These are phyloP conservation scores for Drosophila picticornis DNA, from an alignment of 2,888 invertebrate genomes.

Conservation along the genomic window DNA sequence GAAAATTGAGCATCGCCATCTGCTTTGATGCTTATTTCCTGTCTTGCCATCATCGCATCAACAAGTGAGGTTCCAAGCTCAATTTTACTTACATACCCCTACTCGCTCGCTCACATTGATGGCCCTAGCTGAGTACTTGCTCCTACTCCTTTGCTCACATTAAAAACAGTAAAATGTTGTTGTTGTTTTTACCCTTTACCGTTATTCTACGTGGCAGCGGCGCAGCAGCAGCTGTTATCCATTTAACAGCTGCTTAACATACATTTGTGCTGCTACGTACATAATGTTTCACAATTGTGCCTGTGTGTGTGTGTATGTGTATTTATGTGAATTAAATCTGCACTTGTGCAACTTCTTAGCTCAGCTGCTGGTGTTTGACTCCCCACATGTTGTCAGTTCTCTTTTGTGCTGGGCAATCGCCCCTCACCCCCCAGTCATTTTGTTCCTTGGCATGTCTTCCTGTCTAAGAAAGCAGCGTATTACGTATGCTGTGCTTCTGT, in stretches of 20 bases:
- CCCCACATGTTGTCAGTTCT: conserved; percentile 52
- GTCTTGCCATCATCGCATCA: conserved; percentile 42
- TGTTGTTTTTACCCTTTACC: conserved; percentile 45
- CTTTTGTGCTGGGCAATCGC: conserved; percentile 21
- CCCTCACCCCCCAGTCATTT: not conserved
- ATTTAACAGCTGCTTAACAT: conserved; percentile 75
- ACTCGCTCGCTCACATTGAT: conserved; percentile 11
- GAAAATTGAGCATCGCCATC: conserved; percentile 24
- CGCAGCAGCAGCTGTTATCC: conserved; percentile 32
- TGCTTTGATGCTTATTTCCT: conserved; percentile 41
- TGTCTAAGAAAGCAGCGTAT: conserved; percentile 63
- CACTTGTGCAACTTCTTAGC: conserved; percentile 74
- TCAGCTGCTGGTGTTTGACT: conserved; percentile 35
- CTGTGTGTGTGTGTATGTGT: conserved; percentile 3
- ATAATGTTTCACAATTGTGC: conserved; percentile 11
- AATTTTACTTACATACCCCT: conserved; percentile 7
- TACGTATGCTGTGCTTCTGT: conserved; percentile 16
- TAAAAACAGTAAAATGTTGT: conserved; percentile 38
- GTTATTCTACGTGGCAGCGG: conserved; percentile 39
- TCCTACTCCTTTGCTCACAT: conserved; percentile 2
- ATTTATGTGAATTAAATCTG: conserved; percentile 56
- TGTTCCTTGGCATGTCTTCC: conserved; percentile 36
- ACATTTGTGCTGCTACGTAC: conserved; percentile 32
- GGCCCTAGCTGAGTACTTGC: conserved; percentile 7
- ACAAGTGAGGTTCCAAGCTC: conserved; percentile 45